phyloP scores from a whole-genome alignment of 2,888 invertebrate species.

The Alcis repandata region DNA sequence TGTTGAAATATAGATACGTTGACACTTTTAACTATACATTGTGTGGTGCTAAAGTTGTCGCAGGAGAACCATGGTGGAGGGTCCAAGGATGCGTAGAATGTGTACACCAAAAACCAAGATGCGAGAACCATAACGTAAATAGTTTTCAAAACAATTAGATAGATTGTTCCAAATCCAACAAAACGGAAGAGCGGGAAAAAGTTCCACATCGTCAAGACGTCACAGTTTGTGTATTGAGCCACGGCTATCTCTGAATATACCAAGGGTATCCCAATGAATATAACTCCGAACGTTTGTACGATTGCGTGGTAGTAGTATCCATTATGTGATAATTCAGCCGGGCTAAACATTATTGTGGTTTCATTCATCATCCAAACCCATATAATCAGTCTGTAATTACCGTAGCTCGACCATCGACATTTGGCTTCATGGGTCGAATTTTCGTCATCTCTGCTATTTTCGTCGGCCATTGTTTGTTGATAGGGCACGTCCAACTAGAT shows the following conservation, averaged over 20 bases:
- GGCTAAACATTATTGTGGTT: constrained; percentile 60
- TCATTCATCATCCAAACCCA: constrained; percentile 79
- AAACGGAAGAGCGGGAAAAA: constrained; percentile 73
- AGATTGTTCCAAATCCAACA: constrained; percentile 68
- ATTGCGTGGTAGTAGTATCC: constrained; percentile 65
- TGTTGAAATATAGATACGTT: constrained; percentile 76
- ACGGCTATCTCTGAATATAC: constrained; percentile 78
- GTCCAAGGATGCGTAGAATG: constrained; percentile 67
- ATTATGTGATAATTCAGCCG: constrained; percentile 66
- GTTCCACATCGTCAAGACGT: constrained; percentile 72
- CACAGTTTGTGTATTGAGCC: constrained; percentile 75
- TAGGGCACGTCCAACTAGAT: constrained; percentile 52
- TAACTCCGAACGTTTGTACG: constrained; percentile 60
- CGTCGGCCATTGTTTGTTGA: constrained; percentile 38
- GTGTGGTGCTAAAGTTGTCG: constrained; percentile 61
- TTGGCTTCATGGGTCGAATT: constrained; percentile 55
- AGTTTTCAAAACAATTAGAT: constrained; percentile 65
- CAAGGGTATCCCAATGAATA: constrained; percentile 74
- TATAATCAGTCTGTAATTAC: constrained; percentile 67
- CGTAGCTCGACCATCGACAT: constrained; percentile 68
- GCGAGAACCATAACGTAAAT: constrained; percentile 65
- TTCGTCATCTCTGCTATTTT: constrained; percentile 49
- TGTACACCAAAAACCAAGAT: constrained; percentile 74
- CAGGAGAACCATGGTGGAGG: constrained; percentile 77
- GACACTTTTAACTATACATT: constrained; percentile 77